Evolutionary conservation across 1,140 invertebrate genomes (phyloP).

Genomic region (Lasioglossum albipes): DNA sequence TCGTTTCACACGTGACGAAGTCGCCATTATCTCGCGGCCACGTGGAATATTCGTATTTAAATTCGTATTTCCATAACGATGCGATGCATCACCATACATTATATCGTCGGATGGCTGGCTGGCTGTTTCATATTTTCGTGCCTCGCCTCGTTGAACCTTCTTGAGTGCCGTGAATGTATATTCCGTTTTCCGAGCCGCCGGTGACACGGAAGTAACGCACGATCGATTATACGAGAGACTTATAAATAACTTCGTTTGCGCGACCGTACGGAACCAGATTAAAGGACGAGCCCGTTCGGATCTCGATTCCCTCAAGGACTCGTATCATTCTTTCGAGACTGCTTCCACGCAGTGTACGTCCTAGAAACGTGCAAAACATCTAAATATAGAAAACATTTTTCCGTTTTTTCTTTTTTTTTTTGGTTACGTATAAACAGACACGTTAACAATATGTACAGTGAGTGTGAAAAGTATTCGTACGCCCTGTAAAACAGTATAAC

Average conservation of each 20-base stretch:
- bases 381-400: no score
- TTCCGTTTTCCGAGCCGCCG: conserved; percentile 40
- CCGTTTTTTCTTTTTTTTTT: no score
- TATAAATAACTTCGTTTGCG: conserved; percentile 58
- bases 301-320: neutral
- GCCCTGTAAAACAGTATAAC: no score
- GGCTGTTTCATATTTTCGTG: conserved; percentile 30
- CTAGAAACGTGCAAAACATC: no score
- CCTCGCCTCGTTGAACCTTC: conserved; percentile 34
- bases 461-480: no score
- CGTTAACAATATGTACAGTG: no score
- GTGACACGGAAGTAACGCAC: conserved; percentile 62
- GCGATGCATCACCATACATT: conserved; percentile 37
- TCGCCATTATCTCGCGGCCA: conserved; percentile 26
- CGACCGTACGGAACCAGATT: conserved; percentile 30
- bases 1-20: conserved; percentile 33
- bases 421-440: no score
- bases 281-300: conserved; percentile 16
- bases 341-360: neutral
- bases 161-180: conserved; percentile 23
- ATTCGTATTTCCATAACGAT: conserved; percentile 34
- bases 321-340: no score
- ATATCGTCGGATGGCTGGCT: conserved; percentile 5
- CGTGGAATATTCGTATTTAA: conserved; percentile 22
- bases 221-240: conserved; percentile 57